Base-by-base conservation (phyloP, 2,113 vertebrate species). In the Peromyscus californicus region DNA sequence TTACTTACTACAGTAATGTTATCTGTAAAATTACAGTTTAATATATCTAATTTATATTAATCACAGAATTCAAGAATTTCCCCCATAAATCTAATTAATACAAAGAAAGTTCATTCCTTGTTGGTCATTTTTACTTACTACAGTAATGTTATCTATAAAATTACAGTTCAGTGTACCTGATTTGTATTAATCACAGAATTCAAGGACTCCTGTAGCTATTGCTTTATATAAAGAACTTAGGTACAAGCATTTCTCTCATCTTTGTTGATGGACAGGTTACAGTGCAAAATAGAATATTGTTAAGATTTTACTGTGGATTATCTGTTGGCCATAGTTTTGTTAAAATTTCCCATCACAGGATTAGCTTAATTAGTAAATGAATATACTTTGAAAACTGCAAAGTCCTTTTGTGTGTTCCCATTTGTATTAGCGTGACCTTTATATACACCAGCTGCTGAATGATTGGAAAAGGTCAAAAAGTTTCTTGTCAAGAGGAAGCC, bases 61-160 rank as follows among this genome's bases (percentile, higher is more conserved):
- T 45, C 26, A 86, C 5, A 89, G 78, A 93, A 96, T 91, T 95
- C 6, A 26, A 91, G 36, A 63, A 42, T 54, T 75, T 59, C 24
- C 63, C 57, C 63, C 33, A 39, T 21, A 92, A 96, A 76, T 88
- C 36, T 57, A 70, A 16, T 95, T 90, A 89, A 42, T 75, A 78
- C 48, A 87, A 93, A 95, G 87, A 96, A 95, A 92, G 79, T 13
- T 93, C 57, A 97, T 95, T 93, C 57, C 92, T 92, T 97, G 95
- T 97, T 96, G 97, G 93, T 97, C 94, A 74, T 36, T 97, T 87
- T 95, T 96, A 94, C 94, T 97, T 95, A 39, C 57, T 83, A 63
- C 74, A 63, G 29, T 83, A 90, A 54, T 96, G 39, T 24, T 31
- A 65, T 95, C 74, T 97, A 57, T 96, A 96, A 92, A 83, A 92